These are phyloP conservation scores for Cyclopterus lumpus DNA, from an alignment of 2,797 vertebrate species.

Conservation along the genomic window DNA sequence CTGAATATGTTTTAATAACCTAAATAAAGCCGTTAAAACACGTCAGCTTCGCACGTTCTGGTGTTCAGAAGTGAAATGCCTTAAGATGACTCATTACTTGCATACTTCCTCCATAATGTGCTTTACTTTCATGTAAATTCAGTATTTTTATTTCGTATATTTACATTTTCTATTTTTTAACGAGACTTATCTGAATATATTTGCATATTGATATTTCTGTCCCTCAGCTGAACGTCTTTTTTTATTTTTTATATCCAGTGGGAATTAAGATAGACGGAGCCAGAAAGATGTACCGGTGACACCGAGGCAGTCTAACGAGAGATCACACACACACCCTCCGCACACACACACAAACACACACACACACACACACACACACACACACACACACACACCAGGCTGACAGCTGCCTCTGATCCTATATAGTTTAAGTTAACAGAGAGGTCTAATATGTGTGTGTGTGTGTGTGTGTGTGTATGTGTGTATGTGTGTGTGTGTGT, in stretches of 20 bases:
- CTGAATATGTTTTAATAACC: background rate
- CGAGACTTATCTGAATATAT: slow-evolving; percentile 49
- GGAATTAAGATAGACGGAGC: slow-evolving; percentile 53
- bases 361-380: slow-evolving; percentile 35
- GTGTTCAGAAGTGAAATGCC: background rate
- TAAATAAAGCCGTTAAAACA: background rate
- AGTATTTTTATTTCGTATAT: slow-evolving; percentile 20
- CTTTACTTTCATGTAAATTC: slow-evolving; percentile 34
- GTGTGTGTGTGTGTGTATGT: slow-evolving; percentile 24
- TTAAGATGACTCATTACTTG: slow-evolving; percentile 8
- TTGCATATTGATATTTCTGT: slow-evolving; percentile 65
- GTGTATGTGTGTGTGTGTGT: slow-evolving; percentile 24
- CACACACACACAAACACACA: slow-evolving; percentile 34
- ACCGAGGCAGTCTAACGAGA: slow-evolving; percentile 30
- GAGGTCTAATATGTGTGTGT: slow-evolving; percentile 50
- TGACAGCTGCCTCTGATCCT: slow-evolving; percentile 68
- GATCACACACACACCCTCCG: slow-evolving; percentile 28
- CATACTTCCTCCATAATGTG: slow-evolving; percentile 1
- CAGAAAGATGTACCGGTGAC: slow-evolving; percentile 23
- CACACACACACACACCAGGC: slow-evolving; percentile 16
- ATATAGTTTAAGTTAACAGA: slow-evolving; percentile 55
- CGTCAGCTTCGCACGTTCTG: too few relatives aligned
- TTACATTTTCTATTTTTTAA: slow-evolving; percentile 13
- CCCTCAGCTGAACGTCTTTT: slow-evolving; percentile 31
- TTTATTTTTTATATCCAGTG: slow-evolving; percentile 37